Evolutionary conservation across 2,113 vertebrate genomes (phyloP).

Genomic region (Brachyistius frenatus): DNA sequence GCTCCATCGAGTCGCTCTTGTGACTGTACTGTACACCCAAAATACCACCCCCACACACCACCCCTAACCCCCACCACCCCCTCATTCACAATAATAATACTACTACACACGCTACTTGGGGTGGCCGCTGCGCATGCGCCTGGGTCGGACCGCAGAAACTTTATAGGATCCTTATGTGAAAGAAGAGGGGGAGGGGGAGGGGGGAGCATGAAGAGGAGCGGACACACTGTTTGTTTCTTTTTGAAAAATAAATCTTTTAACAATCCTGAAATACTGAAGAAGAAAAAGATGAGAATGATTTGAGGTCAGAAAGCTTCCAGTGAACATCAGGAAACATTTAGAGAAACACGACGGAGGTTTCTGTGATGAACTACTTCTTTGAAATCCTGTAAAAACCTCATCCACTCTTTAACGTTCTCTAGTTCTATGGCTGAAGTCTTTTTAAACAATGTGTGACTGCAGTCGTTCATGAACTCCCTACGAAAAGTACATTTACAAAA

Average conservation of each 20-base stretch:
- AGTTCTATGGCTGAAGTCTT: no score
- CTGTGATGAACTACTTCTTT: no score
- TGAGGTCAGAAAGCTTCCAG: no score
- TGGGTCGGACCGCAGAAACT: slow-evolving; percentile 40
- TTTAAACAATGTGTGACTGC: no score
- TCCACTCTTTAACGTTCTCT: no score
- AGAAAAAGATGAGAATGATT: neutral
- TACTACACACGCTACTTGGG: slow-evolving; percentile 68
- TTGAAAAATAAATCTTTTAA: neutral
- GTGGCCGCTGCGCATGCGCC: slow-evolving; percentile 63
- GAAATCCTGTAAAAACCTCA: no score
- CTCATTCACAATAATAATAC: slow-evolving; percentile 79
- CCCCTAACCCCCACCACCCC: slow-evolving; percentile 14
- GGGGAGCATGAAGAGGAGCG: neutral
- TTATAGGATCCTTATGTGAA: slow-evolving; percentile 76
- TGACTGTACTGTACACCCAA: slow-evolving; percentile 79
- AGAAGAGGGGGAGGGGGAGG: neutral
- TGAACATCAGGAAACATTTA: no score
- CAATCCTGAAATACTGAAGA: slow-evolving; percentile 12
- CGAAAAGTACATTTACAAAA: no score
- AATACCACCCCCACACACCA: slow-evolving; percentile 51
- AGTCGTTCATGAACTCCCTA: no score
- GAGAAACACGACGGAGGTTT: no score
- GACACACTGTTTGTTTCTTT: slow-evolving; percentile 2
- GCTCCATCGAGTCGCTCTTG: slow-evolving; percentile 81